phyloP scores from a whole-genome alignment of 1,140 invertebrate species.

The Philopotamus ludificatus region DNA sequence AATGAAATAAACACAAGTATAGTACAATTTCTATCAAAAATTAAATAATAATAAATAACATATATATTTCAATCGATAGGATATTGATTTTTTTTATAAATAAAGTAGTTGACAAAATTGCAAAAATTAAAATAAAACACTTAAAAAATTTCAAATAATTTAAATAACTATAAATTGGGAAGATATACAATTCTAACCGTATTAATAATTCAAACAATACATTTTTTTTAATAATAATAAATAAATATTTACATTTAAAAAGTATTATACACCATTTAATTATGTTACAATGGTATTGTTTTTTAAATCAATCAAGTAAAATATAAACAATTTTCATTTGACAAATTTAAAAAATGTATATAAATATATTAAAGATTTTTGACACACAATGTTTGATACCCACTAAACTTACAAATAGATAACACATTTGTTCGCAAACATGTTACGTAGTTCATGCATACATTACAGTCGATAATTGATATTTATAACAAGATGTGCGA shows the following conservation, averaged over 20 bases:
- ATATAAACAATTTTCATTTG: background rate
- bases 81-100: too few relatives aligned
- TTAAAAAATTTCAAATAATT: too few relatives aligned
- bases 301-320: background rate
- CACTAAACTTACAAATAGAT: constrained; percentile 11
- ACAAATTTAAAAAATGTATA: background rate
- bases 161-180: too few relatives aligned
- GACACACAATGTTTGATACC: constrained; percentile 24
- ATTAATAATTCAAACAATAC: background rate
- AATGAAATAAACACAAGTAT: too few relatives aligned
- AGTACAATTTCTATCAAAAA: too few relatives aligned
- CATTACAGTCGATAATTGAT: background rate
- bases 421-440: background rate
- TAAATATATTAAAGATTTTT: constrained; percentile 16
- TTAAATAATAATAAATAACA: too few relatives aligned
- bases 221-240: background rate
- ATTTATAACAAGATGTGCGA: background rate
- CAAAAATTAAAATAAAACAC: too few relatives aligned
- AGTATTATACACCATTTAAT: background rate
- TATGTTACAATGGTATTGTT: too few relatives aligned
- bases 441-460: background rate
- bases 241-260: background rate
- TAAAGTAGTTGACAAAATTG: too few relatives aligned
- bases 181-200: background rate
- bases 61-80: too few relatives aligned